phyloP scores from a whole-genome alignment of 2,113 vertebrate species.

The Sapayoa aenigma region DNA sequence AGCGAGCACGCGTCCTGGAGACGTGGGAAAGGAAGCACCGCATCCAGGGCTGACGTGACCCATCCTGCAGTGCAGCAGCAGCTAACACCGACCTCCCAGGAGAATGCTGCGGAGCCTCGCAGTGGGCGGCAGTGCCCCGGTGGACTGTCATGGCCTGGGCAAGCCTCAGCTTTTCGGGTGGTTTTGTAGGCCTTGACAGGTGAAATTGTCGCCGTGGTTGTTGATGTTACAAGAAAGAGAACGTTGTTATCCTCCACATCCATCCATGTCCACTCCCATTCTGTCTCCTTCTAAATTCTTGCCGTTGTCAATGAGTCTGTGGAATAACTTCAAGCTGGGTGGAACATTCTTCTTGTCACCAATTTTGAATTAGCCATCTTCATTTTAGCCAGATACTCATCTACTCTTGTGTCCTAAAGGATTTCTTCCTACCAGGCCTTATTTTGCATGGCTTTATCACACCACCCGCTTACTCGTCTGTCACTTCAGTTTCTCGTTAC shows the following conservation, averaged over 20 bases:
- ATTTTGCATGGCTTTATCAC: not conserved
- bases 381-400: not conserved
- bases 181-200: not conserved
- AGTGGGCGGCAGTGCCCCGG: fast-evolving
- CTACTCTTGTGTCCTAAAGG: not conserved
- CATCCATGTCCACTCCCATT: fast-evolving
- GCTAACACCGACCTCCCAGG: fast-evolving
- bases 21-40: fast-evolving
- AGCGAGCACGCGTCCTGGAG: not conserved
- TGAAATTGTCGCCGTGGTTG: too few relatives aligned
- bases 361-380: not conserved
- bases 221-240: not conserved
- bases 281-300: not conserved
- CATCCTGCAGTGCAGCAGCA: too few relatives aligned
- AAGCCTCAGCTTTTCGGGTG: not conserved
- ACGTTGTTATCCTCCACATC: not conserved
- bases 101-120: not conserved
- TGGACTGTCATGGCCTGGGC: fast-evolving
- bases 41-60: fast-evolving
- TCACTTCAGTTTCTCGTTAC: not conserved
- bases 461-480: not conserved
- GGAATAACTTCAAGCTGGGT: not conserved
- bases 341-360: not conserved
- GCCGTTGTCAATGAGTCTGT: not conserved
- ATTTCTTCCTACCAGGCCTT: not conserved